Base-by-base conservation (phyloP, 2,888 invertebrate genomes). In the Lepetodrilus schrolli region DNA sequence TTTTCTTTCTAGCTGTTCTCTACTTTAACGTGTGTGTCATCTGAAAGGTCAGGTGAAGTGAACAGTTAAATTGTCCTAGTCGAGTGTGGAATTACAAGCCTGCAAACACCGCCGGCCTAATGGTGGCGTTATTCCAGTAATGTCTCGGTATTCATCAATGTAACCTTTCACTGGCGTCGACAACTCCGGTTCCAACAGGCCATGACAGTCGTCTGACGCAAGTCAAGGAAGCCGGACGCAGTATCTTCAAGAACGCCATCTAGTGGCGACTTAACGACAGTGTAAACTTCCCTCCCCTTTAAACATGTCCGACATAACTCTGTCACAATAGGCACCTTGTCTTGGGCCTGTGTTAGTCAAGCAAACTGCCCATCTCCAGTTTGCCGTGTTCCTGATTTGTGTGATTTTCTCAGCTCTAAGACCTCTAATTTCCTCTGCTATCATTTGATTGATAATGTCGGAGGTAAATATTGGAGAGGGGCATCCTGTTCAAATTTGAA, bases 371-470 rank as follows among this genome's bases (percentile, higher is more conserved):
- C 50, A 20, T 37, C 23, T 36, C 26, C 69, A 70, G 74, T 74
- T 49, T 74, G 70, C 17, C 26, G 26, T 48, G 48, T 26, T 21
- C 48, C 48, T 74, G 74, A 74, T 74, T 49, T 74, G 74, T 74
- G 70, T 74, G 74, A 43, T 74, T 74, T 74, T 74, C 74, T 74
- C 74, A 74, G 74, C 74, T 74, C 34, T 58, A 58, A 58, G 34
- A 23, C 58, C 58, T 58, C 58, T 58, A 58, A 58, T 58, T 58
- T 58, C 58, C 58, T 58, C 58, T 58, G 30, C 58, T 58, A 58
- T 58, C 58, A 58, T 58, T 58, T 58, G 58, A 58, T 58, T 58
- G 58, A 58, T 58, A 58, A 58, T 58, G 34, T 58, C 58, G 58
- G 58, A 30, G 58, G 30, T 30, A 58, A 58, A 58, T 58, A 58